A percentile compares a stretch with the other conserved stretches of the same genome.
These are phyloP conservation scores for Cantharis rufa DNA, from an alignment of 2,888 invertebrate genomes.

Conservation along the genomic window DNA sequence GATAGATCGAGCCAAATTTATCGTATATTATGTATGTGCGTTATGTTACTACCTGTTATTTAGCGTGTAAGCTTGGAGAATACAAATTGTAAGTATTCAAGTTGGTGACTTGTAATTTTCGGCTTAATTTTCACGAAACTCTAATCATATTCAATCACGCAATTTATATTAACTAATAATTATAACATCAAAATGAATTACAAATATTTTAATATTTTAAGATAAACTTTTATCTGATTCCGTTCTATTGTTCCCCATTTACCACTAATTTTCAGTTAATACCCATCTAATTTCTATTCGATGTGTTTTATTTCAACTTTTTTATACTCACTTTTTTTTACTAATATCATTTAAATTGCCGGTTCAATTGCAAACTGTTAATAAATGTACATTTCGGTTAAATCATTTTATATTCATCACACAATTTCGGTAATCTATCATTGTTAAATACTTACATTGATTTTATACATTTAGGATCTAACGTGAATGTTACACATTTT, in stretches of 20 bases:
- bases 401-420: neutral
- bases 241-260: neutral
- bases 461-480: neutral
- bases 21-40: neutral
- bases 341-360: neutral
- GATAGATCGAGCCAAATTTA: neutral
- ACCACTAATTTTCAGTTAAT: neutral
- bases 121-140: neutral
- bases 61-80: neutral
- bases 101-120: neutral
- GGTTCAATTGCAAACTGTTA: neutral
- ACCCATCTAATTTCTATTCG: neutral
- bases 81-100: neutral
- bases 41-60: neutral
- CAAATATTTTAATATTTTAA: neutral
- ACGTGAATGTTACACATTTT: neutral
- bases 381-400: neutral
- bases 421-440: neutral
- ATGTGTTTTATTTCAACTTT: neutral
- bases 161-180: neutral
- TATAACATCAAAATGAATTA: neutral
- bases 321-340: neutral
- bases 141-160: neutral
- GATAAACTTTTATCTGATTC: neutral
- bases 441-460: neutral